These are phyloP conservation scores for Orchestia grillus DNA, from an alignment of 1,140 invertebrate species.

Conservation along the genomic window DNA sequence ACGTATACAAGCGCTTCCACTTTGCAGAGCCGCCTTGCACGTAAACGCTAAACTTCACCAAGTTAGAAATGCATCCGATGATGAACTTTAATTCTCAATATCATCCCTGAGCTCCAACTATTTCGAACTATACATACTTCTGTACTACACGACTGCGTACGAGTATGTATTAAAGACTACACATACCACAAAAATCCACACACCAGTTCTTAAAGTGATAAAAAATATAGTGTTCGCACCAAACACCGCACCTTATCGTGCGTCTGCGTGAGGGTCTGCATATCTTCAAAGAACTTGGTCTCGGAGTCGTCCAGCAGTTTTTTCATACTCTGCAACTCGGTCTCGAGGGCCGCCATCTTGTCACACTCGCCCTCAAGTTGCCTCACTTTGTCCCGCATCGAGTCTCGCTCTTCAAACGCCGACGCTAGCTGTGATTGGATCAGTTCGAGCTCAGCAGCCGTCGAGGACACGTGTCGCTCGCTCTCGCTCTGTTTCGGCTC, in stretches of 20 bases:
- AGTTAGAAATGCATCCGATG: no score
- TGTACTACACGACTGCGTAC: no score
- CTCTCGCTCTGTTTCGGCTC: not conserved
- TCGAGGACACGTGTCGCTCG: not conserved
- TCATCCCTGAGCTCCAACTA: no score
- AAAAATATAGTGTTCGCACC: not conserved
- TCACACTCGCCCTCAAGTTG: slow-evolving; percentile 68
- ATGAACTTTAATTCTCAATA: no score
- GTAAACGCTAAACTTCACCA: no score
- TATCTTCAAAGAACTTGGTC: slow-evolving; percentile 59
- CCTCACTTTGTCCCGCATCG: slow-evolving; percentile 58
- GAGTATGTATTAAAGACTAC: no score
- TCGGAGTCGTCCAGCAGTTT: slow-evolving; percentile 55
- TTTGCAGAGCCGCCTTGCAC: no score
- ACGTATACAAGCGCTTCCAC: no score
- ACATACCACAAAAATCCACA: slow-evolving; percentile 40
- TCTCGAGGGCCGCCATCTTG: slow-evolving; percentile 61
- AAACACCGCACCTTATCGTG: slow-evolving; percentile 53
- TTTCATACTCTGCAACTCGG: slow-evolving; percentile 65
- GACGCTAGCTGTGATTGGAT: slow-evolving; percentile 14
- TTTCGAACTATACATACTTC: no score
- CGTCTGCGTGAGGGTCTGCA: slow-evolving; percentile 67
- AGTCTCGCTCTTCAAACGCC: slow-evolving; percentile 44
- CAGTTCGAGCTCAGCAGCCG: slow-evolving; percentile 1
- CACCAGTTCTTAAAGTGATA: slow-evolving; percentile 45